A percentile compares a stretch with the other conserved stretches of the same genome.
phyloP scores from a whole-genome alignment of 2,888 invertebrate species.

The Hyppa rectilinea region DNA sequence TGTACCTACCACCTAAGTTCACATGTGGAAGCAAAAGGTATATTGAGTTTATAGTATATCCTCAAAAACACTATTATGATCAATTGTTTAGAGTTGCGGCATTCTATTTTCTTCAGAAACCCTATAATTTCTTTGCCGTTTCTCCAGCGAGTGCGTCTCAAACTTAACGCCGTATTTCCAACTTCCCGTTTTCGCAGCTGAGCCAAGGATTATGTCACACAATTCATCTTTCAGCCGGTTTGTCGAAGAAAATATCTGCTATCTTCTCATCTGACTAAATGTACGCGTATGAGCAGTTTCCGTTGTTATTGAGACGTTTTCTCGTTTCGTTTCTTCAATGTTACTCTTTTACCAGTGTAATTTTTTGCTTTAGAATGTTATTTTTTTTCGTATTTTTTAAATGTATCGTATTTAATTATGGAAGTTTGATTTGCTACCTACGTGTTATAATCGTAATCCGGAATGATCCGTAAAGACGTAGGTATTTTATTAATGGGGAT shows the following conservation, averaged over 20 bases:
- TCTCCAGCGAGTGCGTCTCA: conserved; percentile 28
- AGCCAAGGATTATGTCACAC: conserved; percentile 72
- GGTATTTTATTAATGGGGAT: no score
- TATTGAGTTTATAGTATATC: no score
- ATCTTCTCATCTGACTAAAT: conserved; percentile 74
- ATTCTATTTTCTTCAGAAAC: conserved; percentile 3
- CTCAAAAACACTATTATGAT: background rate
- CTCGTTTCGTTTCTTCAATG: conserved; percentile 50
- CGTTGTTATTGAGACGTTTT: conserved; percentile 63
- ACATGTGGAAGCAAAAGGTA: no score
- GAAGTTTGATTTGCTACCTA: conserved; percentile 1
- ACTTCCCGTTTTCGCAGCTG: conserved; percentile 50
- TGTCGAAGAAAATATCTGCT: conserved; percentile 76
- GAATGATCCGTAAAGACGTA: background rate
- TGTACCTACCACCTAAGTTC: no score
- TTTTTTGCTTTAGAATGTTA: conserved; percentile 19
- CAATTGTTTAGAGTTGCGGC: background rate
- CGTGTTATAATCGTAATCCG: background rate
- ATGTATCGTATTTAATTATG: conserved; percentile 33
- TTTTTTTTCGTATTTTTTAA: conserved; percentile 8
- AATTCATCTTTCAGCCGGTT: conserved; percentile 78
- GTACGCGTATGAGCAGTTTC: conserved; percentile 67
- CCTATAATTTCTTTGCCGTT: background rate
- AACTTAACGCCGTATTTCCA: conserved; percentile 53
- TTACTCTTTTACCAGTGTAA: conserved; percentile 5